Conservation (phyloP, 2,888 invertebrate genomes). For the Epistrophe eligans region DNA sequence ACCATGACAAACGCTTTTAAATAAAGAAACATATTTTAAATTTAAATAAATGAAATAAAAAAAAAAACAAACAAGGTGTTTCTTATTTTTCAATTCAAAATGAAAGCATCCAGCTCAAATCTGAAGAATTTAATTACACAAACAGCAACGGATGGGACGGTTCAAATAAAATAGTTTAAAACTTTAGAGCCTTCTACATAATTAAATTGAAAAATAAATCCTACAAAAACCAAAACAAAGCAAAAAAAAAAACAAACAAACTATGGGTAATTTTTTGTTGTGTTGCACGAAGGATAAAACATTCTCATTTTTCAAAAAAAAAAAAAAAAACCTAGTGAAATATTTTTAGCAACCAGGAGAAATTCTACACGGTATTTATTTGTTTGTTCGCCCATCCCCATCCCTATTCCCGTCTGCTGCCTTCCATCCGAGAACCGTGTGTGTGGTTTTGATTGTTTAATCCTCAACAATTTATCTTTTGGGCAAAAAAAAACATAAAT, state of each 20-base stretch:
- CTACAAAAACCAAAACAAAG: not conserved
- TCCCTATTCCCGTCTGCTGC: no score
- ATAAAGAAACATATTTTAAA: not conserved
- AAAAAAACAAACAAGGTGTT: not conserved
- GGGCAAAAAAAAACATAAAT: not conserved
- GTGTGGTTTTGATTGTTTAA: slow-evolving; percentile 52
- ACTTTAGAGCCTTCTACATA: slow-evolving; percentile 19
- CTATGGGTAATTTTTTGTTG: not conserved
- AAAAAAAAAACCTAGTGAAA: not conserved
- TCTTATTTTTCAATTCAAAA: not conserved
- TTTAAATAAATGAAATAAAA: not conserved
- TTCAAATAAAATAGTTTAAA: slow-evolving; percentile 18
- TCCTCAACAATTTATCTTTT: slow-evolving; percentile 31
- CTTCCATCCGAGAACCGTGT: not conserved
- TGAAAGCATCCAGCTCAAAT: not conserved
- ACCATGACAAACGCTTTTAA: not conserved
- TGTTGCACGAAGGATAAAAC: slow-evolving; percentile 1
- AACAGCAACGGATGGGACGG: not conserved
- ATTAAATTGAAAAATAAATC: slow-evolving; percentile 33
- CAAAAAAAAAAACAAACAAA: slow-evolving; percentile 4
- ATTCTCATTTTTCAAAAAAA: not conserved
- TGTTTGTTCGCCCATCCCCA: not conserved
- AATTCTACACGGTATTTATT: slow-evolving; percentile 7
- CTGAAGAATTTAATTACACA: slow-evolving; percentile 16
- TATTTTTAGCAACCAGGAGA: slow-evolving; percentile 1